phyloP scores from a whole-genome alignment of 2,113 vertebrate species.

The Trinectes maculatus region DNA sequence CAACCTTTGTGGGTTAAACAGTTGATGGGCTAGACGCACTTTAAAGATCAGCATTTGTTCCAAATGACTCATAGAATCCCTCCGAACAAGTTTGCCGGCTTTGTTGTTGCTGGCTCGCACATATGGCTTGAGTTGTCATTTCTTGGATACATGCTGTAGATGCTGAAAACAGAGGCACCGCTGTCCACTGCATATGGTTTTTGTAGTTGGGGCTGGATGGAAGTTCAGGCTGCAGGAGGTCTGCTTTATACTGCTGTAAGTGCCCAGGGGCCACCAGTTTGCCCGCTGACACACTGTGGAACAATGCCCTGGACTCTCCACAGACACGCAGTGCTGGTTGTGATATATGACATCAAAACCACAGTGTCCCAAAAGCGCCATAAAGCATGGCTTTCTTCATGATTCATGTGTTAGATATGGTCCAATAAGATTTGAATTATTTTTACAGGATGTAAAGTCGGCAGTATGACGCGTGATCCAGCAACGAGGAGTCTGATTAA shows the following conservation, averaged over 20 bases:
- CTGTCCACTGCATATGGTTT: constrained; percentile 10
- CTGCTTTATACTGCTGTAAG: neutral
- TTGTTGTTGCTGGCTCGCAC: constrained; percentile 23
- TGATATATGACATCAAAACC: constrained; percentile 44
- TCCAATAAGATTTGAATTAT: neutral
- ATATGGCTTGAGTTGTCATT: constrained; percentile 18
- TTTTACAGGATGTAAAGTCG: neutral
- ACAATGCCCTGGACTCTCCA: constrained; percentile 28
- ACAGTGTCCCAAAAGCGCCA: constrained; percentile 15
- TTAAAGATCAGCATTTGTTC: constrained; percentile 2
- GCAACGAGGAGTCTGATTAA: neutral
- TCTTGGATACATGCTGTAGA: constrained; percentile 1
- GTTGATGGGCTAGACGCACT: neutral
- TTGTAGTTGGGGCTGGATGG: constrained; percentile 35
- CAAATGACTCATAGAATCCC: constrained; percentile 3
- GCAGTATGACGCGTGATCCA: neutral
- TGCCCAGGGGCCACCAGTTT: constrained; percentile 6
- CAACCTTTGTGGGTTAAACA: neutral
- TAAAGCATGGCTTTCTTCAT: neutral
- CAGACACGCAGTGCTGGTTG: constrained; percentile 8
- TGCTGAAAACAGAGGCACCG: constrained; percentile 16
- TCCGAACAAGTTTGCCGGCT: constrained; percentile 20
- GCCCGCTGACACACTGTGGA: constrained; percentile 31
- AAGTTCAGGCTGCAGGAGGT: constrained; percentile 36
- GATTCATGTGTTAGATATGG: constrained; percentile 35